Evolutionary conservation across 1,140 invertebrate species (phyloP).

Genomic region (Diorhabda elongata): DNA sequence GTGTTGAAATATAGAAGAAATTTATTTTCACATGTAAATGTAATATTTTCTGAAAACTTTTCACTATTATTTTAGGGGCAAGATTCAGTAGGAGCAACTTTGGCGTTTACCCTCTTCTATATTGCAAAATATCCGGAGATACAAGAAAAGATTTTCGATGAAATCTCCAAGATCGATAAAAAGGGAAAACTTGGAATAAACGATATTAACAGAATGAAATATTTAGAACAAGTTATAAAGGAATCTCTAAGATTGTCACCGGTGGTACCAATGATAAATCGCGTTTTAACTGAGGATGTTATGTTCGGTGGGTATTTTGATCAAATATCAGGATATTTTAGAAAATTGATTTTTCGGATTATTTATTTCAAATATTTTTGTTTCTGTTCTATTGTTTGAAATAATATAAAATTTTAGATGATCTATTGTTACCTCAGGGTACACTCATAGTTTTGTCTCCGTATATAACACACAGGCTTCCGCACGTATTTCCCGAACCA

Average conservation of each 20-base stretch:
- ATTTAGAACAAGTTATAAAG: conserved; percentile 66
- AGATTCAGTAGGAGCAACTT: conserved; percentile 65
- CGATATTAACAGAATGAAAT: conserved; percentile 59
- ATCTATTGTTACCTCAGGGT: conserved; percentile 44
- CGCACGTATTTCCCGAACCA: conserved; percentile 64
- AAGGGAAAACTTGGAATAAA: conserved; percentile 26
- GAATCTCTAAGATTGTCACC: conserved; percentile 63
- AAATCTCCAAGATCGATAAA: conserved; percentile 40
- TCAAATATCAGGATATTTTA: neutral
- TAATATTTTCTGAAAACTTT: neutral
- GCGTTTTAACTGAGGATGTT: conserved; percentile 57
- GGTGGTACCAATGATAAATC: conserved; percentile 61
- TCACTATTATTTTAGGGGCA: conserved; percentile 57
- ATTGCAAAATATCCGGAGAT: conserved; percentile 58
- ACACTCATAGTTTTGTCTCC: conserved; percentile 40
- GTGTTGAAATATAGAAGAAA: too few relatives aligned
- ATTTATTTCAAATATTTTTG: too few relatives aligned
- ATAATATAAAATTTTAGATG: conserved; percentile 23
- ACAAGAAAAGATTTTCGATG: conserved; percentile 58
- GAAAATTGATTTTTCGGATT: too few relatives aligned
- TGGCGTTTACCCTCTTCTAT: conserved; percentile 58
- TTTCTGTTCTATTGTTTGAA: too few relatives aligned
- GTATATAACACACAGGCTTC: conserved; percentile 62
- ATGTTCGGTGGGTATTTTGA: conserved; percentile 40
- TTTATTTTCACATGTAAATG: too few relatives aligned